Conservation (phyloP, 1,140 invertebrate genomes). For the Mesaphorura yosii region DNA sequence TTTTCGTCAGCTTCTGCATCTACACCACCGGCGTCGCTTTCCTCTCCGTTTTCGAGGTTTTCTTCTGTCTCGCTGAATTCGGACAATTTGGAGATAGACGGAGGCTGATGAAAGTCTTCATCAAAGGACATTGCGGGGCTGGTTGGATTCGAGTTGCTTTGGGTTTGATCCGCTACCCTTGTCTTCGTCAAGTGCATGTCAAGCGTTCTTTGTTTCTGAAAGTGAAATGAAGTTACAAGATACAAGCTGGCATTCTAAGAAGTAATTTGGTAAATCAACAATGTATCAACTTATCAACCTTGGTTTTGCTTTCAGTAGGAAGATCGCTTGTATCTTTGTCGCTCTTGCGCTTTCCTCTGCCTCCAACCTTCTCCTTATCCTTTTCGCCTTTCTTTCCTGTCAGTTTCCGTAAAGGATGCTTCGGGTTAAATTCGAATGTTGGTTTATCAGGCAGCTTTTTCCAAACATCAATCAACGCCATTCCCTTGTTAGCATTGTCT, state of each 20-base stretch:
- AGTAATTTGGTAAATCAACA: too few species aligned
- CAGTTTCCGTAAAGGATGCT: constrained; percentile 10
- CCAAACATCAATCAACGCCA: constrained; percentile 27
- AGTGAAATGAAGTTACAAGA: not conserved
- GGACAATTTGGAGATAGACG: not conserved
- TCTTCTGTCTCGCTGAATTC: not conserved
- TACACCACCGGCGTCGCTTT: not conserved
- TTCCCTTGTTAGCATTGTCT: constrained; percentile 13
- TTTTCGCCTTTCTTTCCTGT: constrained; percentile 3
- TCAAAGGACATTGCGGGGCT: constrained; percentile 6
- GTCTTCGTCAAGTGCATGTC: constrained; percentile 13
- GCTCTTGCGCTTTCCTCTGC: not conserved
- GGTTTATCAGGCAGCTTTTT: constrained; percentile 25
- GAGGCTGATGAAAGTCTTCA: too few species aligned
- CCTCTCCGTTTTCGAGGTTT: constrained; percentile 6
- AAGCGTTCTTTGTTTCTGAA: constrained; percentile 17
- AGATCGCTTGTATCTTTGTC: not conserved
- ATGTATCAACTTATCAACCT: not conserved
- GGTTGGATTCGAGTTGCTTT: constrained; percentile 6
- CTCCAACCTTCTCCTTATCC: not conserved
- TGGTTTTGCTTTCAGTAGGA: not conserved
- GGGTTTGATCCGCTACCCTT: not conserved
- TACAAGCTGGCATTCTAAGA: not conserved
- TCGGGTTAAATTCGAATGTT: constrained; percentile 24
- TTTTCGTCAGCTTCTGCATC: constrained; percentile 4